These are phyloP conservation scores for Ichneumoninae sp. DNA, from an alignment of 2,888 invertebrate species.

Conservation along the genomic window DNA sequence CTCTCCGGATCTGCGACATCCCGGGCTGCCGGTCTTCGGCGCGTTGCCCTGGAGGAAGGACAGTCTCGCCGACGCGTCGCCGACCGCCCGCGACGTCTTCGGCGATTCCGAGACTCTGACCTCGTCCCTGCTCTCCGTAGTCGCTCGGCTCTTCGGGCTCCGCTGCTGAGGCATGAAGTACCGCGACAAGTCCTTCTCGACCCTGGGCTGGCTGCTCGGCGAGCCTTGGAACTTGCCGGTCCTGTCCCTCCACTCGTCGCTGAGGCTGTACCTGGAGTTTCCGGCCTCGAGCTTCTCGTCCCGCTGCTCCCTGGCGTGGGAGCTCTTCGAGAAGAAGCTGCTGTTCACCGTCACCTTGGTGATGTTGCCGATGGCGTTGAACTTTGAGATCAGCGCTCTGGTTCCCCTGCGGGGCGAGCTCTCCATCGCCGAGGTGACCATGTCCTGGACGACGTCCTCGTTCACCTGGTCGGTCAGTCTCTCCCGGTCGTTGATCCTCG, in stretches of 20 bases:
- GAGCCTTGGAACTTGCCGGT: slow-evolving; percentile 45
- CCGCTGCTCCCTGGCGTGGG: slow-evolving; percentile 33
- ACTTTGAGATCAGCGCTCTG: slow-evolving; percentile 87
- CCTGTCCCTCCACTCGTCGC: slow-evolving; percentile 64
- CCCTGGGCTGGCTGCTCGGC: slow-evolving; percentile 45
- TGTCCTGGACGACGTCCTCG: slow-evolving; percentile 77
- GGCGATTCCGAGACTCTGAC: slow-evolving; percentile 24
- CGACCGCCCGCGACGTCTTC: slow-evolving; percentile 29
- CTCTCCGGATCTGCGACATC: slow-evolving; percentile 10
- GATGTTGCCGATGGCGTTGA: slow-evolving; percentile 87
- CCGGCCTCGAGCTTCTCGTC: slow-evolving; percentile 50
- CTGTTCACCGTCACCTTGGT: slow-evolving; percentile 85
- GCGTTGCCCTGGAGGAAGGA: slow-evolving; percentile 59
- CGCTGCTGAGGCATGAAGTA: slow-evolving; percentile 76
- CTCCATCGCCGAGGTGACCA: slow-evolving; percentile 77
- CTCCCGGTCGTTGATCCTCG: slow-evolving; percentile 65
- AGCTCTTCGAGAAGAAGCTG: slow-evolving; percentile 85
- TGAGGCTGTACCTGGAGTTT: slow-evolving; percentile 57
- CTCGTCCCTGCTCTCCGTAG: slow-evolving; percentile 53
- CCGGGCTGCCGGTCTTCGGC: slow-evolving; percentile 33
- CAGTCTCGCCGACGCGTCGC: slow-evolving; percentile 50
- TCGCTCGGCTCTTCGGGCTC: slow-evolving; percentile 58
- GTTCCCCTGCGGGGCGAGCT: slow-evolving; percentile 81
- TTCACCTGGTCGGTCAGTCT: slow-evolving; percentile 69
- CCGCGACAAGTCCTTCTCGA: slow-evolving; percentile 76